phyloP scores from a whole-genome alignment of 1,140 invertebrate genomes.

The Bombus turneri region DNA sequence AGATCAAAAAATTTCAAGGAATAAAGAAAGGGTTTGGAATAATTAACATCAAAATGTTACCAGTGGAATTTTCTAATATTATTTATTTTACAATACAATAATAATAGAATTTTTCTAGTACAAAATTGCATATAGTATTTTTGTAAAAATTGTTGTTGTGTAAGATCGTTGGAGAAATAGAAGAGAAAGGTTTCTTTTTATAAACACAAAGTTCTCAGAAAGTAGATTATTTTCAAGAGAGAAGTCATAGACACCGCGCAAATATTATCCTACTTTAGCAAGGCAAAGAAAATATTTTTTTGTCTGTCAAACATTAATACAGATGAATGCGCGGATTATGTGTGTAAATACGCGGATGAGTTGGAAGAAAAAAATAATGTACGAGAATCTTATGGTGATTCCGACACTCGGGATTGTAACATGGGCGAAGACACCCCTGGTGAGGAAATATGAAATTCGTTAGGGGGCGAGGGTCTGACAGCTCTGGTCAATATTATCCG shows the following conservation, averaged over 20 bases:
- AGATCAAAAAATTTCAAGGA: not conserved
- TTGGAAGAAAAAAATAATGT: slow-evolving; percentile 54
- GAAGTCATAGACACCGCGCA: not conserved
- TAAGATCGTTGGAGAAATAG: too few species aligned
- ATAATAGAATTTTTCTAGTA: too few species aligned
- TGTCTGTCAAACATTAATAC: slow-evolving; percentile 40
- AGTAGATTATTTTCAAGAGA: not conserved
- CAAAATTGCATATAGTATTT: not conserved
- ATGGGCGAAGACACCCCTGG: slow-evolving; percentile 45
- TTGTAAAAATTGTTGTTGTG: not conserved
- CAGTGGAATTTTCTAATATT: too few species aligned
- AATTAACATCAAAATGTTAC: too few species aligned
- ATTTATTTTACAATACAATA: too few species aligned
- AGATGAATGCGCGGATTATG: slow-evolving; percentile 63
- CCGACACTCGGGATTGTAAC: slow-evolving; percentile 40
- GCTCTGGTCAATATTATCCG: slow-evolving; percentile 75
- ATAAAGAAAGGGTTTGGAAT: not conserved
- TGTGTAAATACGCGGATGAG: slow-evolving; percentile 53
- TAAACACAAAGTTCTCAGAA: not conserved
- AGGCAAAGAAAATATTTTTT: slow-evolving; percentile 58
- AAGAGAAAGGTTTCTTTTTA: not conserved
- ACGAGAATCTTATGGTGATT: slow-evolving; percentile 55
- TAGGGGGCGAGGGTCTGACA: slow-evolving; percentile 63
- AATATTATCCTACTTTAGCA: not conserved
- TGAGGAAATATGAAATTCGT: slow-evolving; percentile 64